phyloP scores from a whole-genome alignment of 2,797 vertebrate genomes.

The Staurois parvus region DNA sequence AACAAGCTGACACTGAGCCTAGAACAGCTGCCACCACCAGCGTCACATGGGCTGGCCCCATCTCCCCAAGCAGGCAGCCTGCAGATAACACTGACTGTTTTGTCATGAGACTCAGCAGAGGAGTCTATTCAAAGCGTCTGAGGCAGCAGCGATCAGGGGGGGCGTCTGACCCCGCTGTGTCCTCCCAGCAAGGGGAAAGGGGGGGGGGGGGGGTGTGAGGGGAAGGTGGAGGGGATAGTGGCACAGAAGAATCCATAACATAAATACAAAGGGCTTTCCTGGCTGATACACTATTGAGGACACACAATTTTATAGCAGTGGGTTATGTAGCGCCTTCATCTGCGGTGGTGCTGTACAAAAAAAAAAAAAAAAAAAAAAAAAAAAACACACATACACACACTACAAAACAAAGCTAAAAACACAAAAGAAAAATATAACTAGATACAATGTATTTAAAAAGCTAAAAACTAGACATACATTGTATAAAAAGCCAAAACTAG shows the following conservation, averaged over 20 bases:
- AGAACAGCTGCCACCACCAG: slow-evolving; percentile 81
- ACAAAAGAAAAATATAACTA: too few species aligned
- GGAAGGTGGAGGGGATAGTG: not conserved
- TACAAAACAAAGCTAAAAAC: too few species aligned
- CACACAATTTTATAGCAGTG: not conserved
- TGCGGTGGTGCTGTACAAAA: too few species aligned
- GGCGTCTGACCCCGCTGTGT: slow-evolving; percentile 75
- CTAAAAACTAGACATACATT: too few species aligned
- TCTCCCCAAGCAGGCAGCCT: slow-evolving; percentile 80
- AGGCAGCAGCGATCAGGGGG: slow-evolving; percentile 66
- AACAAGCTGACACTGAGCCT: slow-evolving; percentile 79
- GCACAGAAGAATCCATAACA: not conserved
- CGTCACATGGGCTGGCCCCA: slow-evolving; percentile 73
- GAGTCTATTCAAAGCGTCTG: slow-evolving; percentile 65
- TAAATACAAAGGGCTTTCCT: slow-evolving; percentile 3
- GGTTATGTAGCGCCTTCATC: too few species aligned
- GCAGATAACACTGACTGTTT: slow-evolving; percentile 77
- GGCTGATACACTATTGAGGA: not conserved
- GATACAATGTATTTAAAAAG: too few species aligned
- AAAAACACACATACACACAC: too few species aligned
- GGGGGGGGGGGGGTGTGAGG: too few species aligned
- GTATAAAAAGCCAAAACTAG: too few species aligned
- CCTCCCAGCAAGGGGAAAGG: slow-evolving; percentile 27
- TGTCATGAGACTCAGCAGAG: slow-evolving; percentile 67
- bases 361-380: too few species aligned